Percentiles rank a stretch among this genome's conserved stretches.
These are phyloP conservation scores for Brachionus koreanus DNA, from an alignment of 1,140 invertebrate genomes.

Conservation along the genomic window DNA sequence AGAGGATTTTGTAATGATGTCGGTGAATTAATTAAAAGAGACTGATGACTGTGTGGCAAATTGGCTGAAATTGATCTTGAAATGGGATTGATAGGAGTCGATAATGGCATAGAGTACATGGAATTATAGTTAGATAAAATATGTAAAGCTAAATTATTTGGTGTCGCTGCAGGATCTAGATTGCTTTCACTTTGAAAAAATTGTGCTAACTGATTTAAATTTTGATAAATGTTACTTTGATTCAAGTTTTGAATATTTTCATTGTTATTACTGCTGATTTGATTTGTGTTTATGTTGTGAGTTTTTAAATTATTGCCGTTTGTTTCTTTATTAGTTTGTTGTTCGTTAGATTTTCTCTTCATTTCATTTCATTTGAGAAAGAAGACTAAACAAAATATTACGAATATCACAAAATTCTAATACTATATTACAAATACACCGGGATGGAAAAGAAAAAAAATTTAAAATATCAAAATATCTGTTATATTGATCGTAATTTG, in stretches of 20 bases:
- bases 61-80: not conserved
- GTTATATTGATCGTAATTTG: not conserved
- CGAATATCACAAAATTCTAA: not conserved
- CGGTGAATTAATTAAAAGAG: not conserved
- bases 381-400: not conserved
- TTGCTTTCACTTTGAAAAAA: not conserved
- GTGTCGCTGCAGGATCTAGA: not conserved
- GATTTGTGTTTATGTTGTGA: not conserved
- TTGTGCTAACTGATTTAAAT: not conserved
- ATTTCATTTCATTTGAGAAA: conserved; percentile 35
- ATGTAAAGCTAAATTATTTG: not conserved
- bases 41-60: not conserved
- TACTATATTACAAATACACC: conserved; percentile 5
- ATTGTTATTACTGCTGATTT: not conserved
- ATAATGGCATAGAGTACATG: not conserved
- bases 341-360: conserved; percentile 30
- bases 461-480: not conserved
- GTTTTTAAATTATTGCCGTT: not conserved
- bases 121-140: not conserved
- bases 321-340: not conserved
- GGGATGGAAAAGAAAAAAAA: not conserved
- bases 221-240: not conserved
- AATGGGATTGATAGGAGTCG: not conserved
- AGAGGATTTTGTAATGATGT: not conserved
- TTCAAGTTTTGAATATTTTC: not conserved